Evolutionary conservation across 2,797 vertebrate genomes (phyloP), one percentile per base, ranked within the genome.

Genomic region (Ceryle rudis): DNA sequence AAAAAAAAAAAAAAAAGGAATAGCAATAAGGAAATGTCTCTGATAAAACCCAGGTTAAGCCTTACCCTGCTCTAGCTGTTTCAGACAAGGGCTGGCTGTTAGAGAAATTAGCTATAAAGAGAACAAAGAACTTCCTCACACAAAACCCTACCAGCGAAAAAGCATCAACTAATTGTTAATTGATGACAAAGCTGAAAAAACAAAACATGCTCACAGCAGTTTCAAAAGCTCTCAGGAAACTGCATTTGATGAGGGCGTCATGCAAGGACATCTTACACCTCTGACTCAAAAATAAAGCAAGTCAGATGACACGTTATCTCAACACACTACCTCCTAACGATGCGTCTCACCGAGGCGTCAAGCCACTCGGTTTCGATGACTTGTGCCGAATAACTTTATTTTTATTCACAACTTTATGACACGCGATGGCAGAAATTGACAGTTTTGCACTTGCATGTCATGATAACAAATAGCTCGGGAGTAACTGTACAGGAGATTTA

Each of bases 241-340:
- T 39, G 78, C 39, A 29, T 5, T 23, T 73, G 62, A 42, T 55
- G 31, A 47, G 82, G 55, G 86, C 89, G 95, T 70, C 21, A 4
- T 2, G 9, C 82, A 62, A 90, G 93, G 95, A 91, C 90, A 95
- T 15, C 60, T 95, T 14, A 77, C 90, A 91, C 87, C 96, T 85
- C 92, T 78, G 57, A 79, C 69, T 75, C 87, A 69, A 79, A 95
- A 96, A 49, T 33, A 77, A 72, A 79, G 80, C 13, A 1, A 33
- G 60, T 65, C 86, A 81, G 60, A 39, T 77, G 85, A 91, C 71
- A 15, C 26, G 0, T 60, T 8, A 31, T 39, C 81, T 57, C 89
- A 87, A 54, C 86, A 87, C 73, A 22, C 64, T 11, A 8, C 60
- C 33, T 73, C 90, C 74, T 39, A 70, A 55, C 2, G 5, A 74